phyloP scores from a whole-genome alignment of 2,113 vertebrate species.

The Coracopsis vasa region DNA sequence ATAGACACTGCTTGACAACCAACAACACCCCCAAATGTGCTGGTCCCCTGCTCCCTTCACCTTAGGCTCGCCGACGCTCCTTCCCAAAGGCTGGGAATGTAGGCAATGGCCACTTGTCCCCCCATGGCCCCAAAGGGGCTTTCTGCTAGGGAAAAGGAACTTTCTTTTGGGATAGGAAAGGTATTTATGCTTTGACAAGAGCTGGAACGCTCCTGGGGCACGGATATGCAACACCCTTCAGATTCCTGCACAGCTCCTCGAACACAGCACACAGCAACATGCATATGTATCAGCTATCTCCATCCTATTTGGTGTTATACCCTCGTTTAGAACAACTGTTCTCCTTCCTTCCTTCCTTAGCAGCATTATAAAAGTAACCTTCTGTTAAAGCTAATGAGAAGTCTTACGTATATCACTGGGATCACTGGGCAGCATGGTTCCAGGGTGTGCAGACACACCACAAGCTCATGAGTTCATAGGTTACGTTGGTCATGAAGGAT shows the following conservation, averaged over 20 bases:
- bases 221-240: neutral
- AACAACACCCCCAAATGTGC: neutral
- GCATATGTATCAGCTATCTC: constrained; percentile 8
- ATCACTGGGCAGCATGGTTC: neutral
- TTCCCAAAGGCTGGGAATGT: neutral
- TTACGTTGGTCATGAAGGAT: neutral
- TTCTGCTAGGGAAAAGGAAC: neutral
- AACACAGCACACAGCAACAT: neutral
- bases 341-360: neutral
- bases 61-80: neutral
- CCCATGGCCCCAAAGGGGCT: neutral
- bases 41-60: neutral
- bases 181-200: neutral
- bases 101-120: neutral
- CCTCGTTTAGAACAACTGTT: neutral
- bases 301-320: neutral
- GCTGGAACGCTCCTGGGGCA: neutral
- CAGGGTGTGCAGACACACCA: neutral
- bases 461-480: neutral
- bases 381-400: neutral
- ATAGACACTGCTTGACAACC: constrained; percentile 21
- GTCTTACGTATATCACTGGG: neutral
- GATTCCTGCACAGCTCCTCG: neutral
- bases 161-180: neutral
- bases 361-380: constrained; percentile 1